A percentile compares a stretch with the other conserved stretches of the same genome.
These are phyloP conservation scores for Pemphredon lugubris DNA, from an alignment of 2,888 invertebrate genomes.

Conservation along the genomic window DNA sequence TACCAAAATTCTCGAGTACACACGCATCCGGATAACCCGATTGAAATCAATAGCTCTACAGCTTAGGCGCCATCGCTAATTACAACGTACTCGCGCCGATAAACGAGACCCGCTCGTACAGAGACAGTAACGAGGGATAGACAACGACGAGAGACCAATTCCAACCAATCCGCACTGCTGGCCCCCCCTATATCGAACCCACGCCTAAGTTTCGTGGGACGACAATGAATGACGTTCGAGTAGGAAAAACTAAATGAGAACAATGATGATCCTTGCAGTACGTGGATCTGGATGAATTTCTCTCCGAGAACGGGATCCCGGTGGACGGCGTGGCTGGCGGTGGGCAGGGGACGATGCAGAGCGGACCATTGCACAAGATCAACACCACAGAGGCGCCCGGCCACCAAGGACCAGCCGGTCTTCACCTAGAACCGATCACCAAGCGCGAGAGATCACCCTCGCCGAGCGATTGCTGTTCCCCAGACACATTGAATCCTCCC, in stretches of 20 bases:
- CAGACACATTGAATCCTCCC: constrained; percentile 93
- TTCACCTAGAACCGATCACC: constrained; percentile 87
- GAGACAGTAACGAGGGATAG: too few species aligned
- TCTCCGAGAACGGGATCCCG: constrained; percentile 96
- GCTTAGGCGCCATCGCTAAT: too few species aligned
- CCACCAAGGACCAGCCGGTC: constrained; percentile 85
- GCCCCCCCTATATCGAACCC: too few species aligned
- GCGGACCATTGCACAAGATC: constrained; percentile 78
- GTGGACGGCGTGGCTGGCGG: constrained; percentile 87
- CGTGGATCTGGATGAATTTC: constrained; percentile 98
- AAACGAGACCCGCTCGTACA: too few species aligned
- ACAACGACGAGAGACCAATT: too few species aligned
- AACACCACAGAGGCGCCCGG: constrained; percentile 75
- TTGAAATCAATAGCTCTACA: too few species aligned
- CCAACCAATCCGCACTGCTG: too few species aligned
- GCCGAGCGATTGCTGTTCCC: constrained; percentile 94
- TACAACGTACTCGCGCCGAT: too few species aligned
- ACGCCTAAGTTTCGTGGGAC: too few species aligned
- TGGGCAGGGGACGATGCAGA: constrained; percentile 80
- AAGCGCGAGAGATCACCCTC: constrained; percentile 94
- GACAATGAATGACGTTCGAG: too few species aligned
- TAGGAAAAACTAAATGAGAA: constrained; percentile 40
- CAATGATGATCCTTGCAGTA: constrained; percentile 84
- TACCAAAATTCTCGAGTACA: too few species aligned
- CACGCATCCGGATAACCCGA: too few species aligned